Conservation (phyloP, 2,113 vertebrate genomes). For the Datnioides undecimradiatus region DNA sequence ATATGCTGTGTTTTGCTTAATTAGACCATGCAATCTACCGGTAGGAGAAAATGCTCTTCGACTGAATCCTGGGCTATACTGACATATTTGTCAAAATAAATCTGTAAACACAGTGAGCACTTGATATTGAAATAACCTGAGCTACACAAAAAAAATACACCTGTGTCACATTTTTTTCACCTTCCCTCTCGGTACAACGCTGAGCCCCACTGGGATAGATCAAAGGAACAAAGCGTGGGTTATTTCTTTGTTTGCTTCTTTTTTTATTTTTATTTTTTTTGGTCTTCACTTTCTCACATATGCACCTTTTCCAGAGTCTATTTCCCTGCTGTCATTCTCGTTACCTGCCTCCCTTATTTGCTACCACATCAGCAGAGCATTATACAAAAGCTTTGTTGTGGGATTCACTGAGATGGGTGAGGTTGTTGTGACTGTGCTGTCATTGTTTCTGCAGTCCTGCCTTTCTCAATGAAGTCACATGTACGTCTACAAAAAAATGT, state of each 20-base stretch:
- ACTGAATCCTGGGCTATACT: constrained; percentile 7
- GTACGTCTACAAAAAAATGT: background rate
- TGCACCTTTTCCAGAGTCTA: constrained; percentile 38
- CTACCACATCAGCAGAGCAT: constrained; percentile 21
- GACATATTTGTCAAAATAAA: constrained; percentile 40
- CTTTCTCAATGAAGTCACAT: constrained; percentile 31
- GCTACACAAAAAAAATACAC: constrained; percentile 29
- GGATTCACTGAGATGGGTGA: constrained; percentile 4
- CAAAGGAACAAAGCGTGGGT: constrained; percentile 36
- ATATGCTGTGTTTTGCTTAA: constrained; percentile 17
- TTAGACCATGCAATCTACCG: constrained; percentile 4
- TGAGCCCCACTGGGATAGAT: constrained; percentile 16
- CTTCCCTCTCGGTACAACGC: constrained; percentile 9
- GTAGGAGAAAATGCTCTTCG: constrained; percentile 10
- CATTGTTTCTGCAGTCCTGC: constrained; percentile 5
- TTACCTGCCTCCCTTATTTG: constrained; percentile 18
- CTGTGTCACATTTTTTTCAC: constrained; percentile 21
- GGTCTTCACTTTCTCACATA: constrained; percentile 19
- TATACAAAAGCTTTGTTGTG: constrained; percentile 32
- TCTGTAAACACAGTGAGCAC: constrained; percentile 8
- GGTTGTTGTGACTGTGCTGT: constrained; percentile 24
- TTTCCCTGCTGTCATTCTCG: constrained; percentile 32
- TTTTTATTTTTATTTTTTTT: constrained; percentile 26
- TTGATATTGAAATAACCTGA: constrained; percentile 34
- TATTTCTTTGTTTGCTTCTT: constrained; percentile 18